phyloP scores from a whole-genome alignment of 2,797 vertebrate genomes.

The Apogon hyalosoma region DNA sequence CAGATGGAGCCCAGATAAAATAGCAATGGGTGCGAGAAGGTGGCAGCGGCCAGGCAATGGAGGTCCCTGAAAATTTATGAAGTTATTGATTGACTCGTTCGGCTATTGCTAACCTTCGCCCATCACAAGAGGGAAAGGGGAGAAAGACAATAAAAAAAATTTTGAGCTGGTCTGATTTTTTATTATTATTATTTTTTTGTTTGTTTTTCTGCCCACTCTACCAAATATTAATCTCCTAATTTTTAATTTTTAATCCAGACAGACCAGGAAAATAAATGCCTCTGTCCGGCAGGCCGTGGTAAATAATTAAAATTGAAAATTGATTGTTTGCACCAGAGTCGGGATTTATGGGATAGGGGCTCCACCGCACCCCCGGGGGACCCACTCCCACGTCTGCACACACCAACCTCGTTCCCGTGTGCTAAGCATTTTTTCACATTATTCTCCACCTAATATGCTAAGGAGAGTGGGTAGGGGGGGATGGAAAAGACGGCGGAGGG shows the following conservation, averaged over 20 bases:
- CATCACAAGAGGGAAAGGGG: constrained; percentile 54
- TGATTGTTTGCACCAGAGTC: constrained; percentile 92
- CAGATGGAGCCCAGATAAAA: constrained; percentile 74
- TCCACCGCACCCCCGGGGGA: constrained; percentile 84
- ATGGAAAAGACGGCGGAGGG: constrained; percentile 46
- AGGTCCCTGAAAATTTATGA: constrained; percentile 82
- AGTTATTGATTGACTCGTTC: constrained; percentile 83
- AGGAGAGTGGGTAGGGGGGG: constrained; percentile 74
- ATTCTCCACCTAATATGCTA: constrained; percentile 92
- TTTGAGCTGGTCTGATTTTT: constrained; percentile 41
- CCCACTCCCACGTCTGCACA: constrained; percentile 84
- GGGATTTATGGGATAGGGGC: constrained; percentile 91
- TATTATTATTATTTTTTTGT: constrained; percentile 23
- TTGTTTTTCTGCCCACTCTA: constrained; percentile 71
- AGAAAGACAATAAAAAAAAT: constrained; percentile 76
- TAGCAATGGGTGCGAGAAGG: constrained; percentile 61
- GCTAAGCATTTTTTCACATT: constrained; percentile 95
- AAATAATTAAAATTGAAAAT: constrained; percentile 97
- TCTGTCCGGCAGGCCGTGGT: constrained; percentile 87
- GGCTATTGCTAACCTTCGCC: constrained; percentile 78
- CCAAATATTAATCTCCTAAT: constrained; percentile 89
- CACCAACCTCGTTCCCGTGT: constrained; percentile 86
- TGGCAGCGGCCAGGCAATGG: constrained; percentile 55
- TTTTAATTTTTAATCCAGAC: constrained; percentile 89
- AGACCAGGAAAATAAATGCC: constrained; percentile 88